phyloP scores from a whole-genome alignment of 2,888 invertebrate species.

The Choreutis nemorana region DNA sequence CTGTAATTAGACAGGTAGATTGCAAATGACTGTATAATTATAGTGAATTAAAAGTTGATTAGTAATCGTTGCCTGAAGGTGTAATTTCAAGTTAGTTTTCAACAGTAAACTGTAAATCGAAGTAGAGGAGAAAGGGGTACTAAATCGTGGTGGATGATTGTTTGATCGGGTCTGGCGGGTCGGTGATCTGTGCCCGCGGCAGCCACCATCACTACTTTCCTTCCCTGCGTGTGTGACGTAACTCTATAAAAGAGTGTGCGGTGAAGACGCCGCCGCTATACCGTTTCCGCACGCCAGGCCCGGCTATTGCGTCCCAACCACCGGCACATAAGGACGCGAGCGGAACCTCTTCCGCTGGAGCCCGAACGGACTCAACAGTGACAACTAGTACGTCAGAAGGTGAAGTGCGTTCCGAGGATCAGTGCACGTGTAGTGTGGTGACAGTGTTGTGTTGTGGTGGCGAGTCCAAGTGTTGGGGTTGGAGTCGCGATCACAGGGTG shows the following conservation, averaged over 20 bases:
- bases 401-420: conserved; percentile 30
- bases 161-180: conserved; percentile 28
- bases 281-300: conserved; percentile 61
- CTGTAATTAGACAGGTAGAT: not conserved
- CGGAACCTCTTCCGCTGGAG: conserved; percentile 59
- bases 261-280: conserved; percentile 64
- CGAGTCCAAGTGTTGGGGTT: conserved; percentile 14
- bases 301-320: conserved; percentile 55
- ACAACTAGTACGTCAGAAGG: conserved; percentile 35
- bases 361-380: conserved; percentile 46
- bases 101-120: conserved; percentile 7
- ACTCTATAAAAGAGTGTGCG: conserved; percentile 63
- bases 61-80: not conserved
- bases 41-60: not conserved
- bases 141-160: conserved; percentile 12
- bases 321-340: conserved; percentile 50
- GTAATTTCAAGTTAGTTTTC: not conserved
- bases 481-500: conserved; percentile 26
- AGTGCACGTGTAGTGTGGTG: conserved; percentile 38
- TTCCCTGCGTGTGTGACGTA: conserved; percentile 63
- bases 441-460: conserved; percentile 49
- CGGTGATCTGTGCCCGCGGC: conserved; percentile 38
- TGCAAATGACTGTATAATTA: not conserved
- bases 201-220: conserved; percentile 63
- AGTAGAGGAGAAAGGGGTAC: conserved; percentile 7